A percentile compares a stretch with the other conserved stretches of the same genome.
phyloP scores from a whole-genome alignment of 2,888 invertebrate genomes.

The Clunio marinus region DNA sequence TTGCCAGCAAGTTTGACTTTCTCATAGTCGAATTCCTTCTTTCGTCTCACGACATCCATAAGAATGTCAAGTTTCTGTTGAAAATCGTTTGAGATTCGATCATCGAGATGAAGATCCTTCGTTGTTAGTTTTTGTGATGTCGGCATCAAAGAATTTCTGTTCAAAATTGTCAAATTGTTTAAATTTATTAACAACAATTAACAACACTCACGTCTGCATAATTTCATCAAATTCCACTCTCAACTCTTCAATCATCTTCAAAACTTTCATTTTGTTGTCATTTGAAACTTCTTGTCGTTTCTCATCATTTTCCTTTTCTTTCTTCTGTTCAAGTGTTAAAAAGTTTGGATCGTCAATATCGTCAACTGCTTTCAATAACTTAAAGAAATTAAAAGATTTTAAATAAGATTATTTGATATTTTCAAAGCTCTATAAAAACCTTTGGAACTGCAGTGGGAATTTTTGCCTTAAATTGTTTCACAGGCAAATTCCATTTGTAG shows the following conservation, averaged over 20 bases:
- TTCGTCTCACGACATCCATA: conserved; percentile 60
- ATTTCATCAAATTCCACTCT: conserved; percentile 59
- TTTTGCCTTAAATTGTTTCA: not conserved
- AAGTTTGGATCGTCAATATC: conserved; percentile 47
- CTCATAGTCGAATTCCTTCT: conserved; percentile 66
- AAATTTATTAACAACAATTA: conserved; percentile 4
- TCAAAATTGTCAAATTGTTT: not conserved
- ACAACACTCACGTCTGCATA: conserved; percentile 46
- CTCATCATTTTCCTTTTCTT: conserved; percentile 63
- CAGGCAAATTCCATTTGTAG: conserved; percentile 54
- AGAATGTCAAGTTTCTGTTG: conserved; percentile 58
- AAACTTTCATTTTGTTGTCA: conserved; percentile 59
- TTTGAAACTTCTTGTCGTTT: conserved; percentile 60
- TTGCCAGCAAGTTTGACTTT: conserved; percentile 60
- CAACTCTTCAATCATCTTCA: conserved; percentile 55
- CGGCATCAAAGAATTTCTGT: conserved; percentile 50
- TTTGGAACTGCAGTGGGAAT: not conserved
- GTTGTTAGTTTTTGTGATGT: conserved; percentile 57
- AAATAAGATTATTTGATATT: not conserved
- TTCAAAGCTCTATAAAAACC: conserved; percentile 45
- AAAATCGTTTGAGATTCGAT: conserved; percentile 61
- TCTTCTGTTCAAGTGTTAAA: conserved; percentile 59
- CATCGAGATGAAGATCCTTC: conserved; percentile 64
- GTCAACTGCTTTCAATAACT: conserved; percentile 24
- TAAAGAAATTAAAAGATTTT: conserved; percentile 44